Evolutionary conservation across 2,888 invertebrate genomes (phyloP), one percentile per base, ranked within the genome.

Genomic region (Ferdinandea cuprea): DNA sequence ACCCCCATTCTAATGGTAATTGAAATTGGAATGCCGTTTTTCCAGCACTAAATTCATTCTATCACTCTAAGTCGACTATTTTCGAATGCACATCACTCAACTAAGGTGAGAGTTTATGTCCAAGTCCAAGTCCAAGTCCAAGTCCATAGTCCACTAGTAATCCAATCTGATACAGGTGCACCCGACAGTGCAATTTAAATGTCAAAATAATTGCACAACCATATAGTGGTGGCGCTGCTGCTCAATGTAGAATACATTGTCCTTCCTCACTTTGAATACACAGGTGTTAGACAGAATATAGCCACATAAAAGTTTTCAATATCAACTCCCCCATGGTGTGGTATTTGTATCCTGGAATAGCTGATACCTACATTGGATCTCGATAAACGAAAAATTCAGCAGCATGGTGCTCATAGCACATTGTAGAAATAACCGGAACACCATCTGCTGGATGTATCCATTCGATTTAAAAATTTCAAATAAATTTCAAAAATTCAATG

Each of bases 101-200:
- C 37, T 6, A 28, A 28, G 28, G 6, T 7, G n/a, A n/a, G n/a
- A n/a, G n/a, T n/a, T n/a, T n/a, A n/a, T 7, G 28, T 28, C 28
- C 28, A 35, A 5, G 35, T 35, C 11, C 35, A 37, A n/a, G n/a
- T 37, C 37, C 37, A 37, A n/a, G n/a, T n/a, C n/a, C 35, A 3
- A 11, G 4, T n/a, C n/a, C 4, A 5, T 35, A 11, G 35, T n/a
- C 3, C 35, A 37, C 13, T 37, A 6, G 28, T 35, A 56, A 68
- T 37, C 68, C 56, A 46, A 37, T 56, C 37, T 56, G 56, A 52
- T 54, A n/a, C 66, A 56, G 44, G 56, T 68, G 35, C 68, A 68
- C 56, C 56, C 46, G 25, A 46, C 56, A 32, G 56, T 56, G 68
- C 56, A 68, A 68, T 68, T 68, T 56, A 68, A 68, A 68, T 68